phyloP scores from a whole-genome alignment of 2,797 vertebrate species.

The Hippocampus kuda region DNA sequence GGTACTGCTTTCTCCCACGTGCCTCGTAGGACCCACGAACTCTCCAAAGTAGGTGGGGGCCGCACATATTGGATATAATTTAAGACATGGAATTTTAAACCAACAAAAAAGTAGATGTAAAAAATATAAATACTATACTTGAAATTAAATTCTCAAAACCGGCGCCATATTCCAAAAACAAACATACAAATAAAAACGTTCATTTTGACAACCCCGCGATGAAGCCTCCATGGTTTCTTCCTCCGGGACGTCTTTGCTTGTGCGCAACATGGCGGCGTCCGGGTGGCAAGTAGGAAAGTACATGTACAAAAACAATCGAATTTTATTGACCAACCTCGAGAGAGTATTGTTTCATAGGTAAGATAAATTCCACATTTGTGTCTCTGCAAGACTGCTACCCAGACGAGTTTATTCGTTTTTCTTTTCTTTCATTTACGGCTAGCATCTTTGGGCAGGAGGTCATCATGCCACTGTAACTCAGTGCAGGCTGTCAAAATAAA shows the following conservation, averaged over 20 bases:
- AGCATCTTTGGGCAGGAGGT: conserved; percentile 24
- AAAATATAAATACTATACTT: background rate
- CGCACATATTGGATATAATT: background rate
- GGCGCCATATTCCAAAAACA: background rate
- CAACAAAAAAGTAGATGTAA: background rate
- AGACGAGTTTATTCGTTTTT: background rate
- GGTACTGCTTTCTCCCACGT: background rate
- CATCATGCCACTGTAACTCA: background rate
- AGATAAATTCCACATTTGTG: background rate
- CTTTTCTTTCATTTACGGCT: conserved; percentile 2
- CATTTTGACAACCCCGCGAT: background rate
- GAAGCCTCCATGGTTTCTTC: conserved; percentile 26
- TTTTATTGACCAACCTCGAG: conserved; percentile 36
- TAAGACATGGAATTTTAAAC: background rate
- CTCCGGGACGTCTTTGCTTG: conserved; percentile 42
- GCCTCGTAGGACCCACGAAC: background rate
- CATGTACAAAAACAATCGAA: conserved; percentile 34
- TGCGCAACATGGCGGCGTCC: conserved; percentile 63
- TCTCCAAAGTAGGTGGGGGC: background rate
- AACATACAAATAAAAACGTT: background rate
- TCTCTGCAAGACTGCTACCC: background rate
- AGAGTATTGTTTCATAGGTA: conserved; percentile 48
- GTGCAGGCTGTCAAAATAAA: background rate
- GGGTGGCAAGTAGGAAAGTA: conserved; percentile 42
- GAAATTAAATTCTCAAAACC: background rate